These are phyloP conservation scores for Phyllostomus discolor DNA, from an alignment of 2,113 vertebrate species.

Conservation along the genomic window DNA sequence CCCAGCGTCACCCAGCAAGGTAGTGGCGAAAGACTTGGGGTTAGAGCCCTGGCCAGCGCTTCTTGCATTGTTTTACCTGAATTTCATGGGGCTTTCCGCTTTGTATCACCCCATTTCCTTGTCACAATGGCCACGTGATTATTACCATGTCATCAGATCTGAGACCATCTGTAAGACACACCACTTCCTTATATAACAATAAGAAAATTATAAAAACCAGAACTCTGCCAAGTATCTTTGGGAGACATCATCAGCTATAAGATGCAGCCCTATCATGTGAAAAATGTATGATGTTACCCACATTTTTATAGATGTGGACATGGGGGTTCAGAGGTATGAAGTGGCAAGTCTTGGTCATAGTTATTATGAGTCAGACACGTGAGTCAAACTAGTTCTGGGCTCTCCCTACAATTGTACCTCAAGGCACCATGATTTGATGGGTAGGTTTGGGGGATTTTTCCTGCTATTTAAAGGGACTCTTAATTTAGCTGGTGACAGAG, in stretches of 20 bases:
- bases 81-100: neutral
- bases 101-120: neutral
- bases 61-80: neutral
- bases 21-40: neutral
- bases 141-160: neutral
- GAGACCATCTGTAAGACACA: neutral
- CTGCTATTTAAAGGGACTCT: neutral
- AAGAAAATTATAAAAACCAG: neutral
- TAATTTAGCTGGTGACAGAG: neutral
- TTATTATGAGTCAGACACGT: neutral
- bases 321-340: neutral
- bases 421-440: neutral
- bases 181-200: neutral
- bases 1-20: fast-evolving
- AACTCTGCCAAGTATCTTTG: neutral
- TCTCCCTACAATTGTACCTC: neutral
- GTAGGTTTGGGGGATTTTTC: neutral
- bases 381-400: neutral
- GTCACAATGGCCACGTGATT: neutral
- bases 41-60: neutral
- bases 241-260: neutral
- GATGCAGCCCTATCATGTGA: neutral
- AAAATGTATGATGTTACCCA: neutral
- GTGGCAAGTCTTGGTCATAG: neutral
- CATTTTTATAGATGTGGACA: neutral